Evolutionary conservation across 64 coral and sea anemone genomes (phyloP).

Genomic region (Trachythela sp.): DNA sequence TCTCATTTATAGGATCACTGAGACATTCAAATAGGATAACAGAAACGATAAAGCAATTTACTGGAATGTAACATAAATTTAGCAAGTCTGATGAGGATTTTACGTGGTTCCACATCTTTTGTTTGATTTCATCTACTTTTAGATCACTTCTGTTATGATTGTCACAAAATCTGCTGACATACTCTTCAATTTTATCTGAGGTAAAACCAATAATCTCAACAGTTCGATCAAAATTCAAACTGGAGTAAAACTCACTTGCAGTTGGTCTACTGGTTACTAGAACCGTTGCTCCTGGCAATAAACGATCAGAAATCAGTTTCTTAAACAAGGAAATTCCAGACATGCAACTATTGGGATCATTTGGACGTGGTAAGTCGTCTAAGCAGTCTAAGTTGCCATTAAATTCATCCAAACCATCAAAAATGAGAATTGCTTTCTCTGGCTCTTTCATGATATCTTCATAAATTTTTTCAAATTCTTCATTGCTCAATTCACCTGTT

Average conservation of each 20-base stretch:
- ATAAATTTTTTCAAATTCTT: slow-evolving; percentile 1
- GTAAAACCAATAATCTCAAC: slow-evolving; percentile 63
- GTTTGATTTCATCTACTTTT: too few relatives aligned
- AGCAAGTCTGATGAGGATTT: neutral
- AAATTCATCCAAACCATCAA: slow-evolving; percentile 18
- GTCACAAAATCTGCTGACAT: slow-evolving; percentile 38
- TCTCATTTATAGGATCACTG: neutral
- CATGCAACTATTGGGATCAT: neutral
- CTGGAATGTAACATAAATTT: neutral
- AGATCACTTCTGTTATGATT: neutral
- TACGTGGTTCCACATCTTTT: neutral
- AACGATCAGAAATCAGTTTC: neutral
- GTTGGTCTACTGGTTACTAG: slow-evolving; percentile 20
- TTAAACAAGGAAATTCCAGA: neutral
- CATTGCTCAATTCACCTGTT: neutral
- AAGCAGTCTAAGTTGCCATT: neutral
- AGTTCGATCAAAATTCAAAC: slow-evolving; percentile 21
- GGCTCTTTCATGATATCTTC: neutral
- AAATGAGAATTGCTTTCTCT: neutral
- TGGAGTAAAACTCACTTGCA: slow-evolving; percentile 14
- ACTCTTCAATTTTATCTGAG: slow-evolving; percentile 46
- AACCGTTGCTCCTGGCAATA: neutral
- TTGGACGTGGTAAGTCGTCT: neutral
- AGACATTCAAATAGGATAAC: neutral
- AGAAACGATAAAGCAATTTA: neutral